Evolutionary conservation across 1,140 invertebrate species (phyloP), one percentile per base, ranked within the genome.

Genomic region (Drosophila varians): DNA sequence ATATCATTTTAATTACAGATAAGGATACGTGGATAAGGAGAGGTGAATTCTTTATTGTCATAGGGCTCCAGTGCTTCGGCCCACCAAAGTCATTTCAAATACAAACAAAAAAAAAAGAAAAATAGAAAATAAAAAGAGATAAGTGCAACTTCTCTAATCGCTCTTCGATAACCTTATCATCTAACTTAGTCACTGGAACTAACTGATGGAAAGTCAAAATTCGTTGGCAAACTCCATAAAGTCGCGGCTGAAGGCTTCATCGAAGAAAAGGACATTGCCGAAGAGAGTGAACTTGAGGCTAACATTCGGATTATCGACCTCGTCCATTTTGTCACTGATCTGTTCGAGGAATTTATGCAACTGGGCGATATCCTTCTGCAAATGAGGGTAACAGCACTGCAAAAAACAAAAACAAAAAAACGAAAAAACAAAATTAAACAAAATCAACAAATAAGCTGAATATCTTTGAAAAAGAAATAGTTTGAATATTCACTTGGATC

Each of bases 1-100:
- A 84, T 84, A 84, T 84, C 76, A 87, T 87, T 84, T 84, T 86
- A 86, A 86, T 86, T 82, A 80, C 82, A 84, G 56, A 43, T 48
- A 16, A 42, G 28, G 1, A 16, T 19, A 36, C 16, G n/a, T 18
- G 36, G 40, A 65, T 40, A n/a, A n/a, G n/a, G n/a, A n/a, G n/a
- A n/a, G n/a, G n/a, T n/a, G n/a, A n/a, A n/a, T n/a, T n/a, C n/a
- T n/a, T n/a, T n/a, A n/a, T n/a, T n/a, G n/a, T n/a, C n/a, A n/a
- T n/a, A n/a, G n/a, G n/a, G n/a, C n/a, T n/a, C n/a, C n/a, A n/a
- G n/a, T n/a, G n/a, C n/a, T n/a, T n/a, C n/a, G n/a, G n/a, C n/a
- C n/a, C n/a, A n/a, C n/a, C n/a, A n/a, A n/a, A n/a, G n/a, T n/a
- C n/a, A n/a, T n/a, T n/a, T n/a, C n/a, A n/a, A n/a, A n/a, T n/a